These are phyloP conservation scores for Oostethus manadensis DNA, from an alignment of 2,113 vertebrate species.

Conservation along the genomic window DNA sequence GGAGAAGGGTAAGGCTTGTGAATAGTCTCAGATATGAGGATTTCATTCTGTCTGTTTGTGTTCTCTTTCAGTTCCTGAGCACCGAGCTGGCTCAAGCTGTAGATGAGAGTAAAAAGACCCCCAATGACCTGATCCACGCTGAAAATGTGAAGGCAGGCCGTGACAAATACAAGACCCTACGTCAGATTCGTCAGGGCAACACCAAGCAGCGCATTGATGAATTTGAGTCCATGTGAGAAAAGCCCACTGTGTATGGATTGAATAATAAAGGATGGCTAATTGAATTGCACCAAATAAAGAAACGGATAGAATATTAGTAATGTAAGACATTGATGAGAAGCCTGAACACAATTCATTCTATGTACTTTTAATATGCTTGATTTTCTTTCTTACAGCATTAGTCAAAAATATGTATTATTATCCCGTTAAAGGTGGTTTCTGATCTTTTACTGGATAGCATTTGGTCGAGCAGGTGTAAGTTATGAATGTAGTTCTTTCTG, in stretches of 20 bases:
- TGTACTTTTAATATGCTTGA: conserved; percentile 1
- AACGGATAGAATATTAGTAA: background rate
- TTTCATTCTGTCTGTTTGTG: conserved; percentile 33
- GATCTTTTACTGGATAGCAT: background rate
- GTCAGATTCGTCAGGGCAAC: conserved; percentile 95
- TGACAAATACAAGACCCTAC: conserved; percentile 97
- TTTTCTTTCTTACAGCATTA: conserved; percentile 4
- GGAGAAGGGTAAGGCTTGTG: conserved; percentile 22
- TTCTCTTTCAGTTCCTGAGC: conserved; percentile 79
- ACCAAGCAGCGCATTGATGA: conserved; percentile 97
- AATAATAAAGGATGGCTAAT: conserved; percentile 1
- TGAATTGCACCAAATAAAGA: conserved; percentile 11
- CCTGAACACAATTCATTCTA: background rate
- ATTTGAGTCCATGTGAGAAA: conserved; percentile 91
- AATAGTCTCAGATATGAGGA: conserved; percentile 34
- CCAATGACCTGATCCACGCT: conserved; percentile 91
- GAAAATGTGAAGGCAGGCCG: conserved; percentile 90
- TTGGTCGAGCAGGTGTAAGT: background rate
- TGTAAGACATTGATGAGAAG: background rate
- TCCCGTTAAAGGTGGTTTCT: background rate
- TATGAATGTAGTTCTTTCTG: background rate
- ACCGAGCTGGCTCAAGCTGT: conserved; percentile 86
- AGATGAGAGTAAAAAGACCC: conserved; percentile 91
- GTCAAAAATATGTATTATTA: background rate
- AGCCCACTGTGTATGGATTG: background rate